Percentiles rank a stretch among this genome's conserved stretches.
Evolutionary conservation across 23 tunicate species (phyloP).

Genomic region (Clavelina lepadiformis): DNA sequence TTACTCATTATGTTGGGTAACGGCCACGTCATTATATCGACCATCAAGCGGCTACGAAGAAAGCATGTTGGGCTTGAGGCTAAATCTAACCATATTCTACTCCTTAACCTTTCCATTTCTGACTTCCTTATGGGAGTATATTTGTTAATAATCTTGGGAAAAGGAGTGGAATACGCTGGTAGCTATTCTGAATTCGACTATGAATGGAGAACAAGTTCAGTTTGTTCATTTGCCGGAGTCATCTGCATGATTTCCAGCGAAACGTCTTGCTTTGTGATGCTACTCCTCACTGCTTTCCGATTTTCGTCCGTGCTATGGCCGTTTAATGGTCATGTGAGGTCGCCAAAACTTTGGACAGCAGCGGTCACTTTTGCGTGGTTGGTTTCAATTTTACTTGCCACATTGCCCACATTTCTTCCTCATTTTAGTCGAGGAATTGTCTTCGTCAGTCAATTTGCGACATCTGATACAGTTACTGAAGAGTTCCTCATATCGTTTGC

Average conservation of each 20-base stretch:
- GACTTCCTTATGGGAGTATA: conserved; percentile 20
- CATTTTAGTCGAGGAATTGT: no score
- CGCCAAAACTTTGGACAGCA: no score
- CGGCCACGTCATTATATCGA: neutral
- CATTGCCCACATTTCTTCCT: no score
- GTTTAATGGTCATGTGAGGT: no score
- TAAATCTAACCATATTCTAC: neutral
- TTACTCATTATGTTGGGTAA: conserved; percentile 4
- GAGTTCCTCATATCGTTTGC: no score
- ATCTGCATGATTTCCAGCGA: conserved; percentile 6
- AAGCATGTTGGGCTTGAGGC: neutral
- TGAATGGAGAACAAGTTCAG: conserved; percentile 10
- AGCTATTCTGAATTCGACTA: conserved; percentile 1
- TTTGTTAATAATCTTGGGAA: neutral
- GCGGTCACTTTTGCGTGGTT: no score
- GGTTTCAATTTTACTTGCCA: no score
- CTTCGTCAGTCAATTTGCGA: no score
- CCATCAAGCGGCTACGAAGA: neutral
- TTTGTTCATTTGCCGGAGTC: conserved; percentile 9
- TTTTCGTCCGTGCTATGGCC: conserved; percentile 1
- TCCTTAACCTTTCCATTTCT: conserved; percentile 1
- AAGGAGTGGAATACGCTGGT: conserved; percentile 3
- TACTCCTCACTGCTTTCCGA: conserved; percentile 6
- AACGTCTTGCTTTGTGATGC: neutral
- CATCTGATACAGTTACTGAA: no score